Conservation (phyloP, 2,888 invertebrate genomes). For the Caenorhabditis sulstoni region DNA sequence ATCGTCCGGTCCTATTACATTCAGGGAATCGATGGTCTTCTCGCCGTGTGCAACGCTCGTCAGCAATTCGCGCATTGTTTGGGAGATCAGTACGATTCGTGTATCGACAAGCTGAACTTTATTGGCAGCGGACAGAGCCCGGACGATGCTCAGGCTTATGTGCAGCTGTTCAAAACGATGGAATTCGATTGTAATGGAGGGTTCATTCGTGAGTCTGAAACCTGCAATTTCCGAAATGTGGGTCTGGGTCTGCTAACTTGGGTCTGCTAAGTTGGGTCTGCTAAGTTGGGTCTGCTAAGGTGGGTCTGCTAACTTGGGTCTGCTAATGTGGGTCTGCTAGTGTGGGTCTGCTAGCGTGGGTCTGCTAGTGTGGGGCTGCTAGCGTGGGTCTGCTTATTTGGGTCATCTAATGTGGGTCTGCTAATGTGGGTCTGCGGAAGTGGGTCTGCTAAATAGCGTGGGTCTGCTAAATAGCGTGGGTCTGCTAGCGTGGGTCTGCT, state of each 20-base stretch:
- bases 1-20: constrained; percentile 34
- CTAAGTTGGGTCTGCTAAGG: too few species aligned
- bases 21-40: constrained; percentile 52
- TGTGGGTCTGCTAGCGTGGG: too few species aligned
- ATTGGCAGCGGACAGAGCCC: constrained; percentile 50
- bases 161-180: constrained; percentile 53
- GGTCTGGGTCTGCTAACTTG: not conserved
- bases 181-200: constrained; percentile 66
- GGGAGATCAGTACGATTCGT: constrained; percentile 59
- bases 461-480: too few species aligned
- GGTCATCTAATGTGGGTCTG: too few species aligned
- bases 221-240: too few species aligned
- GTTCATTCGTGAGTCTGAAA: constrained; percentile 66
- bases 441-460: too few species aligned
- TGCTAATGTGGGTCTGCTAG: too few species aligned
- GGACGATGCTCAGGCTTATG: constrained; percentile 41
- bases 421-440: too few species aligned
- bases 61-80: constrained; percentile 61
- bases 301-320: too few species aligned
- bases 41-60: constrained; percentile 58
- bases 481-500: too few species aligned
- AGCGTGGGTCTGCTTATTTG: too few species aligned
- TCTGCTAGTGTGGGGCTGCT: too few species aligned
- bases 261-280: not conserved
- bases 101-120: constrained; percentile 56